phyloP scores from a whole-genome alignment of 2,113 vertebrate species.

The Petrocephalus microphthalmus region DNA sequence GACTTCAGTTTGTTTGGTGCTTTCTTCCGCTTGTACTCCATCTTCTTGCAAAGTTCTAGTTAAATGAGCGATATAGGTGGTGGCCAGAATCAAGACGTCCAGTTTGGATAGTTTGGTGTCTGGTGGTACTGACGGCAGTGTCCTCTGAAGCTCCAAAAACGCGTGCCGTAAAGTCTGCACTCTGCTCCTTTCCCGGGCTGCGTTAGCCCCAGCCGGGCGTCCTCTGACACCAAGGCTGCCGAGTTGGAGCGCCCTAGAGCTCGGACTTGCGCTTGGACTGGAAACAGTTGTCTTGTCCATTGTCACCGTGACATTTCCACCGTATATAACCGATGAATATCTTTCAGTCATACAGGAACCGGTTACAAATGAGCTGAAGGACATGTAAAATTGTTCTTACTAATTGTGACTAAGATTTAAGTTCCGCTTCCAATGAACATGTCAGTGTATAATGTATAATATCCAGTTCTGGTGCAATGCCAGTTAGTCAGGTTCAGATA shows the following conservation, averaged over 20 bases:
- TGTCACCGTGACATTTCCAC: conserved; percentile 42
- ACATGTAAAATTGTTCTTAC: not conserved
- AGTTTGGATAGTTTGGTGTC: conserved; percentile 98
- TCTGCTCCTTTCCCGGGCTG: conserved; percentile 86
- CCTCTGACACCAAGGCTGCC: conserved; percentile 58
- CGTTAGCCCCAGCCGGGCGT: conserved; percentile 83
- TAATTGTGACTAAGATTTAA: not conserved
- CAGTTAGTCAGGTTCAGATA: not conserved
- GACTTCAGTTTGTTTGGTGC: conserved; percentile 54
- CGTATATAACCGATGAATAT: conserved; percentile 65
- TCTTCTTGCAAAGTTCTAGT: conserved; percentile 93
- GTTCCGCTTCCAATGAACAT: not conserved
- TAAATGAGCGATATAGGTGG: conserved; percentile 94
- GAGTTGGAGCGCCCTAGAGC: conserved; percentile 41
- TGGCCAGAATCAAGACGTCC: conserved; percentile 92
- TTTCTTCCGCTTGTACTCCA: conserved; percentile 59
- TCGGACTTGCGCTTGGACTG: conserved; percentile 45
- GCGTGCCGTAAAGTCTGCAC: conserved; percentile 93
- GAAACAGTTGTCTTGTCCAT: conserved; percentile 63
- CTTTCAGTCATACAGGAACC: conserved; percentile 52
- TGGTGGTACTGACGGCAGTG: conserved; percentile 86
- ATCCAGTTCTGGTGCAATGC: not conserved
- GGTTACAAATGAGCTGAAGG: conserved; percentile 19
- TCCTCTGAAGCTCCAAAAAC: conserved; percentile 90
- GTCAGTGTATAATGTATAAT: not conserved